A percentile compares a stretch with the other conserved stretches of the same genome.
Evolutionary conservation across 2,888 invertebrate species (phyloP).

Genomic region (Charanyca ferruginea): DNA sequence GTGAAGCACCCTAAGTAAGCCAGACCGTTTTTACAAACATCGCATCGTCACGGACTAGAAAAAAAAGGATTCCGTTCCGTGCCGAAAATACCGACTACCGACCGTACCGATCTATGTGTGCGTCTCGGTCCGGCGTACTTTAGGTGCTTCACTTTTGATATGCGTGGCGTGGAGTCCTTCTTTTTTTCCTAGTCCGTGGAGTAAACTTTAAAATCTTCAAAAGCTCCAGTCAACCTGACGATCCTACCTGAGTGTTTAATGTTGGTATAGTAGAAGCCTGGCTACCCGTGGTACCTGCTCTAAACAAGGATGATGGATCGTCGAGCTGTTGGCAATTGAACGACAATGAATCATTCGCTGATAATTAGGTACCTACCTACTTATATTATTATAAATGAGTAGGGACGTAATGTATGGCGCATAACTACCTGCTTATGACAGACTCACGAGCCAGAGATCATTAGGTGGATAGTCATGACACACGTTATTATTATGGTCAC

Average conservation of each 20-base stretch:
- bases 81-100: too few relatives aligned
- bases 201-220: background rate
- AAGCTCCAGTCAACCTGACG: background rate
- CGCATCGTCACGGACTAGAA: too few relatives aligned
- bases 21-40: too few relatives aligned
- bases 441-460: constrained; percentile 15
- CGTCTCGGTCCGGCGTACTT: too few relatives aligned
- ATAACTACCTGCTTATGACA: constrained; percentile 27
- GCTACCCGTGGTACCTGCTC: constrained; percentile 19
- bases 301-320: constrained; percentile 43
- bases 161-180: too few relatives aligned
- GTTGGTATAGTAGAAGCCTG: constrained; percentile 7
- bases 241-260: constrained; percentile 1
- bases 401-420: constrained; percentile 1
- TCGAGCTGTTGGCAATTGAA: constrained; percentile 42
- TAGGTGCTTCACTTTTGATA: too few relatives aligned
- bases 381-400: constrained; percentile 34
- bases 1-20: too few relatives aligned
- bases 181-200: too few relatives aligned
- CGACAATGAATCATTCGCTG: constrained; percentile 45
- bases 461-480: constrained; percentile 11
- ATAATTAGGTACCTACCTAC: constrained; percentile 10
- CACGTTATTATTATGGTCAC: background rate
- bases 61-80: too few relatives aligned
- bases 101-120: too few relatives aligned